Base-by-base conservation (phyloP, 2,797 vertebrate species). In the Channa striata region DNA sequence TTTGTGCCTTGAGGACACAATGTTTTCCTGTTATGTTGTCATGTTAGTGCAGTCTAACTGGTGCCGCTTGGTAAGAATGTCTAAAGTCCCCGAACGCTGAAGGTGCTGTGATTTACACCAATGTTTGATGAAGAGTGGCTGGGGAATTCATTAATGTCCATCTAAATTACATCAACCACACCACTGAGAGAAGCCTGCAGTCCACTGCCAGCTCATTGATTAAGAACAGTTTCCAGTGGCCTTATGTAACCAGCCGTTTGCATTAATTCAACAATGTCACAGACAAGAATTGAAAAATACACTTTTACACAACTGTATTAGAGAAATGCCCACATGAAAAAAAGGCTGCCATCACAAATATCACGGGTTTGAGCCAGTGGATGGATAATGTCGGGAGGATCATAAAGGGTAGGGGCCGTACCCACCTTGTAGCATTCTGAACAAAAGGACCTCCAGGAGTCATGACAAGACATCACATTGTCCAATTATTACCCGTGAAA, bases 81-180 rank as follows among this genome's bases (percentile, higher is more conserved):
- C 61, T 71, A 66, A 80, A 61, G 68, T 53, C 57, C 48, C 40
- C 21, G 51, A 56, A 72, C 80, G 76, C 33, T 68, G 52, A 77
- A 68, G 71, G 74, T 59, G 53, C 69, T 66, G 68, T 87, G 81
- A 86, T 93, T 92, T 85, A 84, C 83, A 85, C 83, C 69, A 65
- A 56, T 82, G 83, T 85, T 77, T 81, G 84, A 85, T 85, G 66
- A 88, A 72, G 76, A 77, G 66, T 80, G 81, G 72, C 80, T 43
- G 48, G 49, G 69, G 59, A 86, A 90, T 87, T 87, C 80, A 91
- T 91, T 90, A 90, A 83, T 81, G 80, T 76, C 81, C 83, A 72
- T 91, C 83, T 87, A 77, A 87, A 90, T 90, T 81, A 89, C 85
- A 88, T 89, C 83, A 81, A 82, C 69, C 73, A 75, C 84, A 84